Evolutionary conservation across 2,113 vertebrate genomes (phyloP), one percentile per base, ranked within the genome.

Genomic region (Xenotilapia leptura): DNA sequence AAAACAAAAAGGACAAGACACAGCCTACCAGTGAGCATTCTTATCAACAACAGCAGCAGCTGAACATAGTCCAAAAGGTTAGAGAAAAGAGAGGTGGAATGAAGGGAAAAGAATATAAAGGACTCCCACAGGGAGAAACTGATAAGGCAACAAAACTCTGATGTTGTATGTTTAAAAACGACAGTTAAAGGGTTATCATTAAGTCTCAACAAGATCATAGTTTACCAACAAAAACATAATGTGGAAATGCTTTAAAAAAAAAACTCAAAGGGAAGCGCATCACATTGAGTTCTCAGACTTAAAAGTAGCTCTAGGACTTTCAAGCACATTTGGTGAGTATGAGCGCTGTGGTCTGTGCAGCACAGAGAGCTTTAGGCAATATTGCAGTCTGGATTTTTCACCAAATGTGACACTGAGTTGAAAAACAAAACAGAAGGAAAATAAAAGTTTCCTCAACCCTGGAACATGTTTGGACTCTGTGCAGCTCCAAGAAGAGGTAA

Each of bases 81-180:
- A 89, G 82, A 79, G 73, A 82, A 82, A 86, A 73, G 60, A 65
- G 33, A 38, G 68, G 55, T 85, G 84, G 77, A 84, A 88, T 77
- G 82, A 86, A 51, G 33, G 51, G 28, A 6, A 45, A 75, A 79
- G 45, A 86, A 87, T 47, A 73, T 51, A 84, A 81, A 82, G 21
- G 80, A 53, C 19, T 62, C 9, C 36, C 42, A 80, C 33, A 88
- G 79, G 58, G 56, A 88, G 23, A 86, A 86, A 88, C 54, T 33
- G 55, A 88, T 13, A 56, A 15, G 31, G 14, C 6, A 21, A 83
- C 7, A 54, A 51, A 85, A 82, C 77, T 60, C 54, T 42, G 28
- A 88, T 87, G 84, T 49, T 82, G 86, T 51, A 68, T 70, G 51
- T 83, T 88, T 42, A 62, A 51, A 33, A 11, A 15, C 11, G 14